phyloP scores from a whole-genome alignment of 2,888 invertebrate genomes.

The Drosophila barbarae region DNA sequence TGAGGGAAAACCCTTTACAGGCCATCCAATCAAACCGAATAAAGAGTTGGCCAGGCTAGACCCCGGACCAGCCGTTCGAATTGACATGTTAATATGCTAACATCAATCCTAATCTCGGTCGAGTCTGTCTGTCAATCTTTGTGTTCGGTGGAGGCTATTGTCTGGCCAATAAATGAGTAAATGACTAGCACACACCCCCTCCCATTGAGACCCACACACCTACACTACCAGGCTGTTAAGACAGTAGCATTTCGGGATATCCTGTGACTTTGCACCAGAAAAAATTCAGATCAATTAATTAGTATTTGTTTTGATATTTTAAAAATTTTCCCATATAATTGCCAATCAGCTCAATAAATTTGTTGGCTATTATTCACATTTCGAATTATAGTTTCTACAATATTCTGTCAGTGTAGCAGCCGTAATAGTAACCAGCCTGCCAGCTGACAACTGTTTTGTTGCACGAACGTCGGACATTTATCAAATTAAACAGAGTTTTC shows the following conservation, averaged over 20 bases:
- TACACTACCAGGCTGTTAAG: constrained; percentile 4
- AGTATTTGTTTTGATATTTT: too few species aligned
- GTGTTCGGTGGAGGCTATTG: constrained; percentile 30
- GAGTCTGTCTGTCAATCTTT: constrained; percentile 35
- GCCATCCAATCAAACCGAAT: constrained; percentile 18
- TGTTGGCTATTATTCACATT: not conserved
- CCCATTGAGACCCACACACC: not conserved
- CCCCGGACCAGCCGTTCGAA: constrained; percentile 11
- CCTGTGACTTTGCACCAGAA: constrained; percentile 3
- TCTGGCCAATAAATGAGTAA: constrained; percentile 58
- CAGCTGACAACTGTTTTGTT: constrained; percentile 69
- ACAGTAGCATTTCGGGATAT: constrained; percentile 15
- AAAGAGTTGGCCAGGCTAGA: not conserved
- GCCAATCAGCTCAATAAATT: not conserved
- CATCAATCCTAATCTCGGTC: constrained; percentile 60
- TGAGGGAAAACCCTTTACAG: constrained; percentile 4
- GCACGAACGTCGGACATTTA: constrained; percentile 67
- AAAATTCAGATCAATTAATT: not conserved
- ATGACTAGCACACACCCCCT: constrained; percentile 26
- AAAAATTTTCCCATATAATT: too few species aligned
- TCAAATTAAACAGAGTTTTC: constrained; percentile 65
- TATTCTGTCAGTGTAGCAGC: constrained; percentile 3
- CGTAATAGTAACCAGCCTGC: constrained; percentile 19
- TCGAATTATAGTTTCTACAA: not conserved
- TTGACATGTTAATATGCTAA: constrained; percentile 54